Evolutionary conservation across 2,888 invertebrate species (phyloP), one percentile per base, ranked within the genome.

Genomic region (Xestia rhomboidea): DNA sequence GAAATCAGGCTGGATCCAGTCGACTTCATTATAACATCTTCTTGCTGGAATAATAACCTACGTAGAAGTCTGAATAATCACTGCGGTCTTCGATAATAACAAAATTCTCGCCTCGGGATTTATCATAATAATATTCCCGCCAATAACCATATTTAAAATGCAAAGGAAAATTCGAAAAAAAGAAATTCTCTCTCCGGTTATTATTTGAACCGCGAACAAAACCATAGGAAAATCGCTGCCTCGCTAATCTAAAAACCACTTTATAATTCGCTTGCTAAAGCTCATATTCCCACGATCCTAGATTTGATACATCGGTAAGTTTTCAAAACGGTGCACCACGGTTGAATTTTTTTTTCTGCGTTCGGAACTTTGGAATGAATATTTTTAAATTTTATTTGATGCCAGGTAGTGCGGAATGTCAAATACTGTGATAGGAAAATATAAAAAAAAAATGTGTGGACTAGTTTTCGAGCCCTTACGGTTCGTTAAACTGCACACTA

Each of bases 321-420:
- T 90, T 90, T 91, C 90, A 85, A 90, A 90, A 89, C 86, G 88
- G 87, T 86, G 83, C 87, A 89, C 86, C 82, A 85, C 84, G 84
- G 87, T 86, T 73, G 86, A 87, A 41, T 81, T 83, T 90, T 89
- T 91, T 82, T 91, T 90, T 88, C 88, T 88, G 81, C 80, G 77
- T 87, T 90, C 86, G 77, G 84, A 88, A 60, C 60, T 60, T 8
- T 3, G 60, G 30, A 60, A 91, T 90, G 91, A 90, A 91, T 92
- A 92, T 93, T 92, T 92, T 91, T 89, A 83, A 90, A 90, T 90
- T 92, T 91, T 91, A 89, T 90, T 92, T 87, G 82, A 86, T 86
- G 87, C 87, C 83, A 87, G 77, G 79, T 75, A 76, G 83, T 81
- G 86, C 82, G 81, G 86, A 84, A 81, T 79, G 71, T 46, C 81